Percentiles rank a stretch among this genome's conserved stretches.
Evolutionary conservation across 2,888 invertebrate genomes (phyloP).

Genomic region (Lamproptera curius): DNA sequence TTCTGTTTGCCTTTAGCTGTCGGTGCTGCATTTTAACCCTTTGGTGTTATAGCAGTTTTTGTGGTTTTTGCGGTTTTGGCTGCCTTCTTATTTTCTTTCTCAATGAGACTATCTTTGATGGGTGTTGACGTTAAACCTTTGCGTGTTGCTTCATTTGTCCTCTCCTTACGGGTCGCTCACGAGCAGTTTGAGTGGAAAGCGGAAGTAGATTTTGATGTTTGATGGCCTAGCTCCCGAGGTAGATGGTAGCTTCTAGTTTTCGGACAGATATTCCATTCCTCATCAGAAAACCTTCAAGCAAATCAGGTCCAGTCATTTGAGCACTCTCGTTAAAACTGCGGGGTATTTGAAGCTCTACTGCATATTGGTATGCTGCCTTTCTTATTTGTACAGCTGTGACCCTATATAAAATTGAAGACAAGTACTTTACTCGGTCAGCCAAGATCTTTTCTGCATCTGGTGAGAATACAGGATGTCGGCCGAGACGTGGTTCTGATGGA

Average conservation of each 20-base stretch:
- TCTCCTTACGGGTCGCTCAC: too few relatives aligned
- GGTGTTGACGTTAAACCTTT: too few relatives aligned
- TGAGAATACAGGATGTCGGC: constrained; percentile 18
- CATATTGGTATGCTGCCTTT: constrained; percentile 10
- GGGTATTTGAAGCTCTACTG: background rate
- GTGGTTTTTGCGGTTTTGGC: too few relatives aligned
- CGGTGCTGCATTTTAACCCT: too few relatives aligned
- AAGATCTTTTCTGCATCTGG: constrained; percentile 7
- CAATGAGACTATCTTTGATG: too few relatives aligned
- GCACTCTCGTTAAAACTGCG: constrained; percentile 27
- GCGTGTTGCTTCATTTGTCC: too few relatives aligned
- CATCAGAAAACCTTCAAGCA: constrained; percentile 29
- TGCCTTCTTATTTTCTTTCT: too few relatives aligned
- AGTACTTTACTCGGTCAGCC: constrained; percentile 3
- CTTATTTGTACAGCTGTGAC: constrained; percentile 14
- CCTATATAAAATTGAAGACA: constrained; percentile 25
- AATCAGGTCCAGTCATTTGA: constrained; percentile 31
- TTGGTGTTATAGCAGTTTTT: too few relatives aligned
- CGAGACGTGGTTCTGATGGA: constrained; percentile 30
- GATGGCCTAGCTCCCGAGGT: too few relatives aligned
- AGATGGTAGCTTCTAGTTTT: constrained; percentile 34
- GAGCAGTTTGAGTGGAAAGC: too few relatives aligned
- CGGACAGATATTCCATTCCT: constrained; percentile 27
- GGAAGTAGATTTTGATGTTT: too few relatives aligned
- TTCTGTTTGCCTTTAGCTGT: too few relatives aligned